Evolutionary conservation across 2,113 vertebrate genomes (phyloP), one percentile per base, ranked within the genome.

Genomic region (Erpornis zantholeuca): DNA sequence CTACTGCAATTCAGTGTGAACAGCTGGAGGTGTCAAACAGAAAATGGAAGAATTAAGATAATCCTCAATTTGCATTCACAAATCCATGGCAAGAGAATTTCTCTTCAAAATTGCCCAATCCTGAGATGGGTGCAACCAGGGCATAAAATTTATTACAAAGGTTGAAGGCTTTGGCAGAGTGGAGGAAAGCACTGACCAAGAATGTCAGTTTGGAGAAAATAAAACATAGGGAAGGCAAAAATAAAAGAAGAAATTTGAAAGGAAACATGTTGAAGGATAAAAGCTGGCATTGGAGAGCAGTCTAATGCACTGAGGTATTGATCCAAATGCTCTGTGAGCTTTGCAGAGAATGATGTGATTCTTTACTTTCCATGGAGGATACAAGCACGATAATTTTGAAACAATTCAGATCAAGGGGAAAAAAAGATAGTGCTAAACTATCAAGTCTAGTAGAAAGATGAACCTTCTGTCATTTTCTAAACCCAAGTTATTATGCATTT

Each of bases 21-120:
- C 69, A 97, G 86, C 91, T 96, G 86, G 95, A 94, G 94, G 19
- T 95, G 88, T 82, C 84, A 92, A 94, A 69, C 57, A 65, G 59
- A 96, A 91, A 90, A 82, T 85, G 88, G 72, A 89, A 60, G 79
- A 95, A 81, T 78, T 95, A 89, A 96, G 93, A 69, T 88, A 88
- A 94, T 94, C 71, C 72, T 68, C 54, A 29, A 91, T 96, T 95
- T 97, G 50, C 86, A 78, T 95, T 94, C 52, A 77, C 77, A 83
- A 95, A 93, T 89, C 38, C 29, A 78, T 11, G 24, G 68, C 94
- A 92, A 80, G 70, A 94, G 31, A 92, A 78, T 91, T 91, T 93
- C 4, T 86, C 19, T 65, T 94, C 86, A 71, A 61, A 63, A 16
- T 69, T 89, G 31, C 42, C 54, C 79, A 33, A 11, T 89, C 29